Evolutionary conservation across 2,888 invertebrate genomes (phyloP), one percentile per base, ranked within the genome.

Genomic region (Allolobophora icterica): DNA sequence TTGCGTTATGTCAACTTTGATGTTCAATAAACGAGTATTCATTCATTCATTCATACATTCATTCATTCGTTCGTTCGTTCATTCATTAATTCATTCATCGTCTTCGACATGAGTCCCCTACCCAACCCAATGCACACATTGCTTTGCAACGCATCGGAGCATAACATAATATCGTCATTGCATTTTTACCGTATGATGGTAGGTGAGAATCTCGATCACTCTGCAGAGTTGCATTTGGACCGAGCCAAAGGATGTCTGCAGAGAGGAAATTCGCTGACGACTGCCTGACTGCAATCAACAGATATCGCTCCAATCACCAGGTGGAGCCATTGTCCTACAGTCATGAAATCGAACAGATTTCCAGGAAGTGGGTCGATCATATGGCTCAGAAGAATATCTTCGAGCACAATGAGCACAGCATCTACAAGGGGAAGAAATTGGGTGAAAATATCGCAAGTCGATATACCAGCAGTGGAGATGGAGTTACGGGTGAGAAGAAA

Each of bases 291-390:
- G 93, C 94, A 19, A 94, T 95, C 91, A 95, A 95, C 91, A 93
- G 92, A 13, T 94, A 94, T 92, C 92, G 94, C 71, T 92, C 94
- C 34, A 92, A 94, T 92, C 95, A 95, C 92, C 94, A 94, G 83
- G 94, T 93, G 11, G 93, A 94, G 0, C 92, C 94, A 17, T 91
- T 96, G 84, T 93, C 92, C 21, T 90, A 91, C 42, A 92, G 91
- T 92, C 92, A 93, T 33, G 94, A 95, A 71, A 92, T 95, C 30
- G 92, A 93, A 33, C 93, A 92, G 40, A 92, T 93, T 90, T 95
- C 95, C 35, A 97, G 97, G 95, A 97, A 97, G 45, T 97, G 97
- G 97, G 97, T 97, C 24, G 97, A 97, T 95, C 97, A 97, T 94
- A 95, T 98, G 93, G 97, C 97, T n/a, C 97, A 97, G 95, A 97